Percentiles rank a stretch among this genome's conserved stretches.
These are phyloP conservation scores for Sarcoramphus papa DNA, from an alignment of 2,797 vertebrate species.

Conservation along the genomic window DNA sequence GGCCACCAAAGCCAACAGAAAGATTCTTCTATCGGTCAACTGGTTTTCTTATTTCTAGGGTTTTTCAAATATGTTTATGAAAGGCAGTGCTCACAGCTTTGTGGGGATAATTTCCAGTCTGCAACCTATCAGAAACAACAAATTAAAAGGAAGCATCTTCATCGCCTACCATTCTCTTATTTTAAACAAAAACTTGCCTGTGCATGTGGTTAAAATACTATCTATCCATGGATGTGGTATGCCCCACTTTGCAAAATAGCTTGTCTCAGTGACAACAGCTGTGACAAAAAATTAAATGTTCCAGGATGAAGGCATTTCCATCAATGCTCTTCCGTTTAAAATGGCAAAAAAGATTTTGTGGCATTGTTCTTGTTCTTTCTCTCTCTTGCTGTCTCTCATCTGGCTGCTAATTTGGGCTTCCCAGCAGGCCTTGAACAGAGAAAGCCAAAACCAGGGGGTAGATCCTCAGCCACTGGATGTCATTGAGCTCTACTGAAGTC, in stretches of 20 bases:
- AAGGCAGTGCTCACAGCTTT: neutral
- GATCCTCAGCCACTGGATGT: neutral
- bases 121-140: neutral
- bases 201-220: neutral
- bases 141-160: neutral
- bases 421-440: constrained; percentile 4
- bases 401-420: neutral
- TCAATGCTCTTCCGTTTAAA: neutral
- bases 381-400: neutral
- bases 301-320: neutral
- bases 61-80: neutral
- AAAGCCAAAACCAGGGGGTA: neutral
- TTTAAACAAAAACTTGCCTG: neutral
- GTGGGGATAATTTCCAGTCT: neutral
- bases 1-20: neutral
- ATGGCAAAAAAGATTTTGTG: neutral
- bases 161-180: neutral
- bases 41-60: neutral
- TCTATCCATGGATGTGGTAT: neutral
- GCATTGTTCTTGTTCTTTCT: neutral
- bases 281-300: neutral
- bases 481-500: neutral
- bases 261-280: neutral
- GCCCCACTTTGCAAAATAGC: neutral
- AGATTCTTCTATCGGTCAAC: neutral